A percentile compares a stretch with the other conserved stretches of the same genome.
Evolutionary conservation across 1,140 invertebrate genomes (phyloP).

Genomic region (Hycleus cichorii): DNA sequence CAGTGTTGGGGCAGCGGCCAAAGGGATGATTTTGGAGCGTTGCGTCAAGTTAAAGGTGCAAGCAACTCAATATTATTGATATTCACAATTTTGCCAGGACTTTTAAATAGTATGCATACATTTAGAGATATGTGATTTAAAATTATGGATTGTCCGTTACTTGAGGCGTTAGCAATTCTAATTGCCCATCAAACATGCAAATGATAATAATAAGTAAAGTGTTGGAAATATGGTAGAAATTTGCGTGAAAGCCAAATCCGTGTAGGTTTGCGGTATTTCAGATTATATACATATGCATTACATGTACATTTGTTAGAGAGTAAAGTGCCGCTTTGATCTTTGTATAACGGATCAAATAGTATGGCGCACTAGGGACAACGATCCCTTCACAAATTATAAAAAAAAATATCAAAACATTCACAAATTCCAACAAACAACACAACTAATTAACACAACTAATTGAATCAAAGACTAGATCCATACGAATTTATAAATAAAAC

Average conservation of each 20-base stretch:
- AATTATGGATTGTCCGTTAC: too few relatives aligned
- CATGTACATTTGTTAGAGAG: conserved; percentile 5
- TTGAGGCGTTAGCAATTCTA: too few relatives aligned
- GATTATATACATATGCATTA: conserved; percentile 27
- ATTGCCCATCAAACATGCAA: not conserved
- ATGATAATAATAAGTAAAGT: conserved; percentile 4
- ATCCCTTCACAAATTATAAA: conserved; percentile 2
- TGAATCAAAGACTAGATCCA: not conserved
- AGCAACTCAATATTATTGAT: too few relatives aligned
- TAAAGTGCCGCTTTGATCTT: conserved; percentile 24
- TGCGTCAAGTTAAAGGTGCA: too few relatives aligned
- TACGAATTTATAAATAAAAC: conserved; percentile 17
- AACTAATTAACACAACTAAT: not conserved
- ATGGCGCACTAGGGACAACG: conserved; percentile 9
- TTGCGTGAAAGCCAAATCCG: conserved; percentile 23
- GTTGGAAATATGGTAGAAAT: conserved; percentile 3
- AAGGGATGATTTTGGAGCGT: too few relatives aligned
- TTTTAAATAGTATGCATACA: too few relatives aligned
- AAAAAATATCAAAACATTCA: not conserved
- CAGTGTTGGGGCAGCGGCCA: too few relatives aligned
- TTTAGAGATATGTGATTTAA: too few relatives aligned
- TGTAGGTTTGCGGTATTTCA: conserved; percentile 20
- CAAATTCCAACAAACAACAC: not conserved
- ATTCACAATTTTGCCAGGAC: too few relatives aligned
- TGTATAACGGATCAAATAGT: conserved; percentile 19